A percentile compares a stretch with the other conserved stretches of the same genome.
Evolutionary conservation across 2,797 vertebrate species (phyloP).

Genomic region (Avahi laniger): DNA sequence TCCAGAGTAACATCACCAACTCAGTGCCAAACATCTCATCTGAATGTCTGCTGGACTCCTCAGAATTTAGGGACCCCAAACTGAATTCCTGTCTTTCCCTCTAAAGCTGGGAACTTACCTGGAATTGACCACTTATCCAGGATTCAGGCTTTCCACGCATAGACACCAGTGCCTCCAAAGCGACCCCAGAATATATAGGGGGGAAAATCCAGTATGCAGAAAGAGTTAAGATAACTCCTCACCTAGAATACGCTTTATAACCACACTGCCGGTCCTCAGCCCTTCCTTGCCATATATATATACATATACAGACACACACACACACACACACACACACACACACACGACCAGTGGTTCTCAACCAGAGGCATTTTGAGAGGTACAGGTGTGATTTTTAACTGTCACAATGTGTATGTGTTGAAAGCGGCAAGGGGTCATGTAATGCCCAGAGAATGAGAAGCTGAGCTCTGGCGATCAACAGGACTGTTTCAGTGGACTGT

Average conservation of each 20-base stretch:
- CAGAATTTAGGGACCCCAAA: not conserved
- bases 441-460: not conserved
- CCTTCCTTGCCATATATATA: not conserved
- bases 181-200: not conserved
- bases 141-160: not conserved
- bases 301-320: not conserved
- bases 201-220: not conserved
- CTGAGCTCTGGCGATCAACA: not conserved
- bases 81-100: not conserved
- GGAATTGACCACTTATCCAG: not conserved
- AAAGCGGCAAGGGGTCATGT: not conserved
- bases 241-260: not conserved
- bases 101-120: not conserved
- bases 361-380: not conserved
- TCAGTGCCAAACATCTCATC: not conserved
- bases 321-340: not conserved
- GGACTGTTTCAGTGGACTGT: too few species aligned
- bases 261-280: too few species aligned
- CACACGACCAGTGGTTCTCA: not conserved
- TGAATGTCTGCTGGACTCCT: not conserved
- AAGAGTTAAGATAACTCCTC: not conserved
- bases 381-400: not conserved
- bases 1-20: not conserved
- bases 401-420: not conserved
- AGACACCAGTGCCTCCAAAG: not conserved